Conservation (phyloP, 2,888 invertebrate species). For the Diachrysia chrysitis region DNA sequence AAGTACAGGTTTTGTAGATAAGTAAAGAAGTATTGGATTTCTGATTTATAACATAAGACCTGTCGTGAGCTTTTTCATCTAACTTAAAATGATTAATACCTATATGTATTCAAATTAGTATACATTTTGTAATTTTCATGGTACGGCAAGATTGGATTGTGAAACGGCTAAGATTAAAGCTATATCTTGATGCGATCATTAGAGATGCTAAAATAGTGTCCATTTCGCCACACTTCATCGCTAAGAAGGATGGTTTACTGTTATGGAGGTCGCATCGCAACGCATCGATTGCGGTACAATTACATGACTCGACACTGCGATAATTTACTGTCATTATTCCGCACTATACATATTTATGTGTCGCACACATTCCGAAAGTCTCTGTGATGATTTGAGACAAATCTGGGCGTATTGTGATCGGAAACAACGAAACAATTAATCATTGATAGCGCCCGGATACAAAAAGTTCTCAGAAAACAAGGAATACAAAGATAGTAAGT, state of each 20-base stretch:
- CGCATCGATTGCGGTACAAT: conserved; percentile 75
- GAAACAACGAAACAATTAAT: conserved; percentile 62
- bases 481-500: conserved; percentile 45
- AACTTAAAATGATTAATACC: too few relatives aligned
- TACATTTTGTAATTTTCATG: conserved; percentile 17
- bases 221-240: conserved; percentile 64
- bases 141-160: conserved; percentile 26
- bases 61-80: neutral
- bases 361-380: conserved; percentile 66
- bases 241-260: conserved; percentile 69
- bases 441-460: conserved; percentile 49
- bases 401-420: conserved; percentile 55
- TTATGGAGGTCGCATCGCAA: conserved; percentile 71
- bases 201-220: conserved; percentile 59
- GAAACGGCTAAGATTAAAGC: conserved; percentile 40
- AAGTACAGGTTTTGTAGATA: neutral
- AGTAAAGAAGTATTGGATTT: conserved; percentile 7
- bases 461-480: conserved; percentile 49
- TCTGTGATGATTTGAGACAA: conserved; percentile 56
- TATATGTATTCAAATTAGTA: neutral
- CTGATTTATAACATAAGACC: neutral
- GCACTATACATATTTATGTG: conserved; percentile 65
- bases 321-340: conserved; percentile 80
- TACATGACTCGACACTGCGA: conserved; percentile 74
- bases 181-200: conserved; percentile 46